Conservation (phyloP, 2,113 vertebrate genomes). For the Pterocles gutturalis region DNA sequence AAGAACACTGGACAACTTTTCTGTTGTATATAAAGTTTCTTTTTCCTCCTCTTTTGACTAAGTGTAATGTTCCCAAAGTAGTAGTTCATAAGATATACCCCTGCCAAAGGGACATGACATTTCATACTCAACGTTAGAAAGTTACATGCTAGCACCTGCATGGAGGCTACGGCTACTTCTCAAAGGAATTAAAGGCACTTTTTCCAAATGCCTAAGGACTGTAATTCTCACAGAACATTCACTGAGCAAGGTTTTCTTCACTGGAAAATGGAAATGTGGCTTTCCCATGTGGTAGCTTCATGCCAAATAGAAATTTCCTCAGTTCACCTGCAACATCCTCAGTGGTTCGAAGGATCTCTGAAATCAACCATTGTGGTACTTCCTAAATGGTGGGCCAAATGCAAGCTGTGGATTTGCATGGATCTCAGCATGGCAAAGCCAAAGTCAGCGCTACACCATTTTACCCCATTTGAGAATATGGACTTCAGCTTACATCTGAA, state of each 20-base stretch:
- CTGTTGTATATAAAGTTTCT: neutral
- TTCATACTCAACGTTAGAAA: neutral
- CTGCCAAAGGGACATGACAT: neutral
- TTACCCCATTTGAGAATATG: neutral
- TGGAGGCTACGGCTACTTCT: neutral
- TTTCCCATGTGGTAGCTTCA: neutral
- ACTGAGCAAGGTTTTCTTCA: neutral
- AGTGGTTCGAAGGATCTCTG: neutral
- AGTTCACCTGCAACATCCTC: neutral
- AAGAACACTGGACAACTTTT: neutral
- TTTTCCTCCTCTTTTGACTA: neutral
- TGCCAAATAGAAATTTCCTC: neutral
- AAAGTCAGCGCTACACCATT: neutral
- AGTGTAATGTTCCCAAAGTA: neutral
- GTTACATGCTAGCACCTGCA: neutral
- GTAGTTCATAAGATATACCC: neutral
- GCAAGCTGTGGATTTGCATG: neutral
- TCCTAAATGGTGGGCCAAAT: neutral
- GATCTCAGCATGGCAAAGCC: neutral
- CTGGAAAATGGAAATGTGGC: neutral
- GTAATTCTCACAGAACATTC: neutral
- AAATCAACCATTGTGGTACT: neutral
- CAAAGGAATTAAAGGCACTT: neutral
- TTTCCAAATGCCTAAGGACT: neutral
- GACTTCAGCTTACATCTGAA: neutral